Conservation (phyloP, 2,888 invertebrate species). For the Candidula unifasciata region DNA sequence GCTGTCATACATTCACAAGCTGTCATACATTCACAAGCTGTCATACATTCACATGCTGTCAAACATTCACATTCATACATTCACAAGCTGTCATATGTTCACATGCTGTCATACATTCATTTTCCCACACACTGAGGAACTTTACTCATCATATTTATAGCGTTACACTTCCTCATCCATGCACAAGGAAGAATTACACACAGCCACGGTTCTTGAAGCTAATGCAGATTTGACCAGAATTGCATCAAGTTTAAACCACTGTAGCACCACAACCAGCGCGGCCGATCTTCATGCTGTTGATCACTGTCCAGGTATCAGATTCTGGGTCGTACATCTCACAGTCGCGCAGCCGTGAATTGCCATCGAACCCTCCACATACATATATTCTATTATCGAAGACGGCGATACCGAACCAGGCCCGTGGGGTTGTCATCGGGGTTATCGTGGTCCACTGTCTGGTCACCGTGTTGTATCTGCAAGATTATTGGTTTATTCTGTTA, state of each 20-base stretch:
- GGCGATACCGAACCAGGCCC: slow-evolving; percentile 75
- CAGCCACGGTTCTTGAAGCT: neutral
- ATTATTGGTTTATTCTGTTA: too few species aligned
- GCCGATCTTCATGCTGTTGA: slow-evolving; percentile 90
- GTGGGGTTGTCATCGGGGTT: slow-evolving; percentile 73
- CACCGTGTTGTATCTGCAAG: slow-evolving; percentile 72
- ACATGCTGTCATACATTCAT: too few species aligned
- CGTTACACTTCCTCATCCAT: too few species aligned
- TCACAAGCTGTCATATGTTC: too few species aligned
- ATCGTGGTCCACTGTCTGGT: slow-evolving; percentile 75
- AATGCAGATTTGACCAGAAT: neutral
- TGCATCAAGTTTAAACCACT: slow-evolving; percentile 78
- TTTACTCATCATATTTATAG: too few species aligned
- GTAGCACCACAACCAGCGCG: slow-evolving; percentile 95
- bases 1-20: too few species aligned
- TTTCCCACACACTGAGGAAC: too few species aligned
- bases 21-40: too few species aligned
- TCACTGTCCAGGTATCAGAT: slow-evolving; percentile 86
- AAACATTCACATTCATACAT: too few species aligned
- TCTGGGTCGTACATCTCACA: slow-evolving; percentile 92
- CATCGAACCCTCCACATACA: slow-evolving; percentile 92
- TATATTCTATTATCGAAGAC: slow-evolving; percentile 74
- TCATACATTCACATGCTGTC: too few species aligned
- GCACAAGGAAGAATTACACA: too few species aligned
- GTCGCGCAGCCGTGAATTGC: slow-evolving; percentile 93